phyloP scores from a whole-genome alignment of 2,888 invertebrate genomes.

The Morpho helenor region DNA sequence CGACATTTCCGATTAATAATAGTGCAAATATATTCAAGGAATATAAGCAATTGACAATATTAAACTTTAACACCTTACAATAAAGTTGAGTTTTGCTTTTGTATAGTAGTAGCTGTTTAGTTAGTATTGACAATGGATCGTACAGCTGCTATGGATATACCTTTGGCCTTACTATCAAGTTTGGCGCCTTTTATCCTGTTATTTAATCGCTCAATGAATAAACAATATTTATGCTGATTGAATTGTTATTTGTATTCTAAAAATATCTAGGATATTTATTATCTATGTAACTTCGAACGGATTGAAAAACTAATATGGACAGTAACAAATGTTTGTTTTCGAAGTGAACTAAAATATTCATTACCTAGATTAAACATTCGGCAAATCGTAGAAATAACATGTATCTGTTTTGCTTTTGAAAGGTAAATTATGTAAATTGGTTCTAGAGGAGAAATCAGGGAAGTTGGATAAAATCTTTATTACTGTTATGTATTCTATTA shows the following conservation, averaged over 20 bases:
- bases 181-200: slow-evolving; percentile 31
- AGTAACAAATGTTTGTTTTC: no score
- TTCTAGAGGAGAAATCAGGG: no score
- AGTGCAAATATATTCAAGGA: slow-evolving; percentile 34
- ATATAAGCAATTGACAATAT: slow-evolving; percentile 19
- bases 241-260: slow-evolving; percentile 2
- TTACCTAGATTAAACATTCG: no score
- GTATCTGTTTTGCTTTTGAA: no score
- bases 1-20: slow-evolving; percentile 51
- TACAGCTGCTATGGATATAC: slow-evolving; percentile 50
- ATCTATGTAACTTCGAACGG: no score
- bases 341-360: no score
- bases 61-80: slow-evolving; percentile 20
- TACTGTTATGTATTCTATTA: no score
- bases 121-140: slow-evolving; percentile 43
- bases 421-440: no score
- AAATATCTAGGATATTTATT: neutral
- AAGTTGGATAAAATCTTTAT: no score
- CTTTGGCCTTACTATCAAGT: slow-evolving; percentile 34
- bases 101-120: slow-evolving; percentile 29
- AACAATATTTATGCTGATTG: slow-evolving; percentile 19
- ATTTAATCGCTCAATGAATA: slow-evolving; percentile 21
- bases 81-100: slow-evolving; percentile 27
- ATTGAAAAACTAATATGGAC: no score
- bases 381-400: no score